Evolutionary conservation across 2,113 vertebrate genomes (phyloP), one percentile per base, ranked within the genome.

Genomic region (Rhagologus leucostigma): DNA sequence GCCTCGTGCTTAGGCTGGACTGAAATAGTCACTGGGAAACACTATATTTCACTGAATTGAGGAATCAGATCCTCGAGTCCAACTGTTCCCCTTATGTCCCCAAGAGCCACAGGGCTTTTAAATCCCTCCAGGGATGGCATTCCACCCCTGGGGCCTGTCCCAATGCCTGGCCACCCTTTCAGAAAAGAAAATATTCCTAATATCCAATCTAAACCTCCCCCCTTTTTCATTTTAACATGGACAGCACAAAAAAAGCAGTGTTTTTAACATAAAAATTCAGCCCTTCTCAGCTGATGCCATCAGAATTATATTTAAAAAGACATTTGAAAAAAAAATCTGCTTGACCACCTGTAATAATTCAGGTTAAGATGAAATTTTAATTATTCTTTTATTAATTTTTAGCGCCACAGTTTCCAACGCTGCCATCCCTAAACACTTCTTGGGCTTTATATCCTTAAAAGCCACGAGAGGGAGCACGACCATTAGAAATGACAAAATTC

Each of bases 381-480:
- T 17, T 30, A 4, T 16, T 50, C 20, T 57, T 50, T 33, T 0
- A 27, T 27, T 56, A 17, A 23, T 9, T 70, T 75, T 49, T 23
- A 63, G 16, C 47, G 32, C n/a, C 30, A 7, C 33, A 3, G 32
- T 47, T 46, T 55, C 62, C 32, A 33, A 3, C 2, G 0, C 11
- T 9, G 14, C 16, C 24, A 30, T 4, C 11, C 26, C 46, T 3
- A 11, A 81, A 29, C 4, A 4, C 2, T 26, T 22, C 4, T 21
- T 22, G 14, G 3, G 10, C 33, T 65, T 16, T 15, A 39, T 44
- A 33, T 27, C 73, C 32, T 14, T 13, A 23, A 33, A 3, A 69
- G 70, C 97, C 97, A 95, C 91, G 7, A 98, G 97, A 97, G 96
- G 97, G 97, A 80, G 94, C 63, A 49, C 21, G 3, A 37, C 35